Percentiles rank a stretch among this genome's conserved stretches.
phyloP scores from a whole-genome alignment of 2,888 invertebrate genomes.

The Hanleya hanleyi region DNA sequence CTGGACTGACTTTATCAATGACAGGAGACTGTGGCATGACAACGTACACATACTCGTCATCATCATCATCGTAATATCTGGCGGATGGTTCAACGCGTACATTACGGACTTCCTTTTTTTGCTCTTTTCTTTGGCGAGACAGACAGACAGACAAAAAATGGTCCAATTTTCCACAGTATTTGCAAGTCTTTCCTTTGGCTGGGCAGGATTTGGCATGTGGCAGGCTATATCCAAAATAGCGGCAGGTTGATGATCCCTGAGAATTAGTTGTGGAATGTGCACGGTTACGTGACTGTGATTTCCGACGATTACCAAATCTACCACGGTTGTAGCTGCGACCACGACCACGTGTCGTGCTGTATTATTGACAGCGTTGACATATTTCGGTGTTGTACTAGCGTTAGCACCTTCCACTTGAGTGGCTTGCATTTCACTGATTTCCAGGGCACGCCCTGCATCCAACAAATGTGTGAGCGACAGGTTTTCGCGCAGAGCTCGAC shows the following conservation, averaged over 20 bases:
- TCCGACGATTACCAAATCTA: background rate
- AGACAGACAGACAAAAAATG: constrained; percentile 9
- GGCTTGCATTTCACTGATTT: constrained; percentile 10
- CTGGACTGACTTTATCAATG: background rate
- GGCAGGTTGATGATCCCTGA: background rate
- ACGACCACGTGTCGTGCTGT: background rate
- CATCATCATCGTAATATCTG: too few relatives aligned
- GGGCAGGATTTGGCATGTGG: constrained; percentile 10
- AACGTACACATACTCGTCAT: too few relatives aligned
- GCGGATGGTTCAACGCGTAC: too few relatives aligned
- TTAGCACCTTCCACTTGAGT: background rate
- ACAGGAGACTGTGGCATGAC: background rate
- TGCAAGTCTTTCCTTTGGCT: constrained; percentile 13
- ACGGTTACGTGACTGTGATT: background rate
- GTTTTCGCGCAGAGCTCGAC: constrained; percentile 7
- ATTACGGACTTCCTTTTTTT: too few relatives aligned
- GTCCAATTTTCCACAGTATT: background rate
- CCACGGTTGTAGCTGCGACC: background rate
- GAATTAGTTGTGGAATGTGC: background rate
- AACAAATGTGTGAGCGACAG: background rate
- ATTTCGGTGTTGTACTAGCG: background rate
- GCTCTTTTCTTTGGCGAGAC: background rate
- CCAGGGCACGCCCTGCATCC: constrained; percentile 10
- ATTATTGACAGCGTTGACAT: background rate
- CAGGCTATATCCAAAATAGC: background rate